Base-by-base conservation (phyloP, 2,797 vertebrate species). In the Hypotaenidia okinawae region DNA sequence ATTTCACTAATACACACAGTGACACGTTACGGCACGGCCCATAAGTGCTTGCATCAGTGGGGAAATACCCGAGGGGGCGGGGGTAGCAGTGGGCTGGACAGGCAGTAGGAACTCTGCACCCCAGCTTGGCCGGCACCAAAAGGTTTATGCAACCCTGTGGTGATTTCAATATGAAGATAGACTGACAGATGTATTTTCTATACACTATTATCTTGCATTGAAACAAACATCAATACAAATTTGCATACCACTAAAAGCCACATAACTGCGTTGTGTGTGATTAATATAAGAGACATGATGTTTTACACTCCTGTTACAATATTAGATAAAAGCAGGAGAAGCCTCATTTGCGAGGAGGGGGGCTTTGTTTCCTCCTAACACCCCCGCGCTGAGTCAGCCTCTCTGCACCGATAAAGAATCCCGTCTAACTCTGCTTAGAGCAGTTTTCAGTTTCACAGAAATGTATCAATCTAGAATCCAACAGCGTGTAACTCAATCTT, bases 51-150 rank as follows among this genome's bases (percentile, higher is more conserved):
- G 17, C 25, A 33, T 37, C 28, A 18, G 5, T 17, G 39, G 64
- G 33, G 41, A 81, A 80, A 75, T 55, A 22, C 11, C 24, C 0
- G 2, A 47, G 7, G 24, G 37, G 37, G 37, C 37, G 10, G 37
- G 13, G 18, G 43, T 1, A 59, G 55, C 37, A 41, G 81, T 25
- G 66, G 47, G 51, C 63, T 43, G 62, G 37, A 28, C 0, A 0
- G 58, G 41, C 0, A 0, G 55, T 15, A 37, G 27, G 45, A 73
- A 2, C 51, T 58, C 59, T 66, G 23, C 25, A 11, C 0, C 0
- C 15, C 87, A 68, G 19, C 70, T 41, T 64, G 41, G 33, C 51
- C 74, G 45, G 15, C 9, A 37, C 32, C 70, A 91, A 73, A 91
- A 33, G 2, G 5, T 57, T 87, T 62, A 12, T 72, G n/a, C 19